Conservation (phyloP, 2,888 invertebrate species). For the Dynastes hyllus region DNA sequence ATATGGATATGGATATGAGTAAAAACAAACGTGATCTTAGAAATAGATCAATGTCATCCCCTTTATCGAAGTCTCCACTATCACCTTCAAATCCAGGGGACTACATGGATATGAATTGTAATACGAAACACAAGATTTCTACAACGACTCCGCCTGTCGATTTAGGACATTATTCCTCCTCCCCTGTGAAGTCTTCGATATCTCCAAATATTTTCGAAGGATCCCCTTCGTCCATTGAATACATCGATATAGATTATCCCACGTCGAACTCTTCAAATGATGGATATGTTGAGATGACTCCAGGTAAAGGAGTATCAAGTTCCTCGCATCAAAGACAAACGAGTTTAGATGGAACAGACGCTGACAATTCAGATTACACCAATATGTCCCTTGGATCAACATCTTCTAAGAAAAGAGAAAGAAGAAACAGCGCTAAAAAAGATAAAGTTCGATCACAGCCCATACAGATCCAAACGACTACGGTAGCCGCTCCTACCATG, state of each 20-base stretch:
- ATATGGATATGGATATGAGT: constrained; percentile 72
- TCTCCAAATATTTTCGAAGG: constrained; percentile 57
- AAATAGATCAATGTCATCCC: constrained; percentile 17
- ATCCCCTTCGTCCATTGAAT: constrained; percentile 57
- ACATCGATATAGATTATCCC: constrained; percentile 64
- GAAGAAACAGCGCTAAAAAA: constrained; percentile 65
- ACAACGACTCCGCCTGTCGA: constrained; percentile 1
- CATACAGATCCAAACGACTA: constrained; percentile 75
- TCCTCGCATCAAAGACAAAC: constrained; percentile 60
- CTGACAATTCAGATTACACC: constrained; percentile 73
- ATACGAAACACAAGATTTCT: constrained; percentile 28
- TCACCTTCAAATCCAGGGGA: constrained; percentile 58
- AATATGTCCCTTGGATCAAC: constrained; percentile 71
- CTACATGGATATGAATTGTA: constrained; percentile 69
- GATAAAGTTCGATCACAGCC: constrained; percentile 76
- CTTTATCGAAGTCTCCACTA: constrained; percentile 41
- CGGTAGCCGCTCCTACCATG: constrained; percentile 55
- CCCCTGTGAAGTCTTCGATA: constrained; percentile 54
- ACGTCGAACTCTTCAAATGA: constrained; percentile 72
- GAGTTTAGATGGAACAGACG: constrained; percentile 63
- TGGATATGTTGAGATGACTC: constrained; percentile 80
- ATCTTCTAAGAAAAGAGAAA: constrained; percentile 63
- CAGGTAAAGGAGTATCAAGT: constrained; percentile 69
- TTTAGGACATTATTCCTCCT: constrained; percentile 39
- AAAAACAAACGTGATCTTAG: constrained; percentile 50